These are phyloP conservation scores for Thysanoteuthis rhombus DNA, from an alignment of 2,888 invertebrate genomes.

Conservation along the genomic window DNA sequence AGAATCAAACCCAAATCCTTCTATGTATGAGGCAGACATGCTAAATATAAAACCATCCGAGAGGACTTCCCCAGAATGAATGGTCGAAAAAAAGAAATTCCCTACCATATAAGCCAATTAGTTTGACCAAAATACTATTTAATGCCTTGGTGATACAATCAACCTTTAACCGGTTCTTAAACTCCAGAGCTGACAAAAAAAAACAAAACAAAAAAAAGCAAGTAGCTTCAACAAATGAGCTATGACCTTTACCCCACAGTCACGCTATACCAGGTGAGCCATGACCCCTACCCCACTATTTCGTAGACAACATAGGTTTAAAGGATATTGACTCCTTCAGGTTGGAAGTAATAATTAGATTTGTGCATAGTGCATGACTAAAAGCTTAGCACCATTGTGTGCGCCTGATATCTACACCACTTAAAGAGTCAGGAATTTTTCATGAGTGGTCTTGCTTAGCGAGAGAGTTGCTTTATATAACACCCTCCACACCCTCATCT, in stretches of 20 bases:
- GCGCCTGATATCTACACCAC: neutral
- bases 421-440: neutral
- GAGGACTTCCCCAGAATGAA: too few relatives aligned
- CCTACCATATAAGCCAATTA: too few relatives aligned
- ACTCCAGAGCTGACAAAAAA: neutral
- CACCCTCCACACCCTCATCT: neutral
- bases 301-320: neutral
- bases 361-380: neutral
- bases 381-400: neutral
- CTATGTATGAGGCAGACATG: too few relatives aligned
- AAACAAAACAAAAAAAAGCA: neutral
- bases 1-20: too few relatives aligned
- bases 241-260: neutral
- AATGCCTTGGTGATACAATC: neutral
- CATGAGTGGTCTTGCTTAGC: neutral
- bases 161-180: neutral
- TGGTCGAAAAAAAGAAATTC: too few relatives aligned
- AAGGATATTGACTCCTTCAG: neutral
- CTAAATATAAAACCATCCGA: too few relatives aligned
- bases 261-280: neutral
- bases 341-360: neutral
- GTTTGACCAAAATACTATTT: too few relatives aligned
- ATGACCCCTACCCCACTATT: neutral
- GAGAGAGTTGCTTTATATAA: neutral
- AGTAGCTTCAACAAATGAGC: neutral